phyloP scores from a whole-genome alignment of 2,888 invertebrate genomes.

The Pyrocoelia pectoralis region DNA sequence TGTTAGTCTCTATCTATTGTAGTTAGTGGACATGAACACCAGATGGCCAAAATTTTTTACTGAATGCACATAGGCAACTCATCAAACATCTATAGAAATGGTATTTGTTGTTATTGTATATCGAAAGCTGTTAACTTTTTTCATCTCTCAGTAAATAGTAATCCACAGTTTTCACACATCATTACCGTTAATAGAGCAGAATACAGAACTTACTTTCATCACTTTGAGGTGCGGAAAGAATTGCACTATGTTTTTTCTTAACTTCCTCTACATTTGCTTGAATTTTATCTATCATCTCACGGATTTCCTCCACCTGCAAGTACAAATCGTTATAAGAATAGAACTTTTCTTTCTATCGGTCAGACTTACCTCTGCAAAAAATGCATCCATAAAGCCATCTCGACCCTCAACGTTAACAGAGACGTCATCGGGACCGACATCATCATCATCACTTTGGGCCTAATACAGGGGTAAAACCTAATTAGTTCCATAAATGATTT shows the following conservation, averaged over 20 bases:
- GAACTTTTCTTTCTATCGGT: background rate
- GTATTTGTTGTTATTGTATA: too few species aligned
- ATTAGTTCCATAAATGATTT: constrained; percentile 7
- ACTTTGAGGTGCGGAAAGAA: constrained; percentile 97
- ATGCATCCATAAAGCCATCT: constrained; percentile 98
- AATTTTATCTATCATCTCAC: constrained; percentile 99
- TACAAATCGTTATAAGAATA: background rate
- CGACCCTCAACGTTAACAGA: constrained; percentile 93
- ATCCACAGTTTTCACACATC: too few species aligned
- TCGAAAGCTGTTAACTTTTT: too few species aligned
- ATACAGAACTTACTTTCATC: constrained; percentile 88
- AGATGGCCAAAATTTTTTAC: too few species aligned
- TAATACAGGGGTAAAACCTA: constrained; percentile 57
- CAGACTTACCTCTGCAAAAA: constrained; percentile 93
- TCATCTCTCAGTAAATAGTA: too few species aligned
- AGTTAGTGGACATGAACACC: too few species aligned
- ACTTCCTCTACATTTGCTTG: constrained; percentile 99
- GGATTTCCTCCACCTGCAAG: constrained; percentile 95
- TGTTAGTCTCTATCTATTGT: too few species aligned
- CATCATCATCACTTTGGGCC: constrained; percentile 99
- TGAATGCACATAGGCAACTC: too few species aligned
- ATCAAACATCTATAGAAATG: too few species aligned
- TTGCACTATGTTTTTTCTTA: constrained; percentile 99
- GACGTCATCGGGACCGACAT: constrained; percentile 93
- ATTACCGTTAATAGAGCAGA: too few species aligned